Percentiles rank a stretch among this genome's conserved stretches.
Evolutionary conservation across 2,888 invertebrate genomes (phyloP).

Genomic region (Dasypolia templi): DNA sequence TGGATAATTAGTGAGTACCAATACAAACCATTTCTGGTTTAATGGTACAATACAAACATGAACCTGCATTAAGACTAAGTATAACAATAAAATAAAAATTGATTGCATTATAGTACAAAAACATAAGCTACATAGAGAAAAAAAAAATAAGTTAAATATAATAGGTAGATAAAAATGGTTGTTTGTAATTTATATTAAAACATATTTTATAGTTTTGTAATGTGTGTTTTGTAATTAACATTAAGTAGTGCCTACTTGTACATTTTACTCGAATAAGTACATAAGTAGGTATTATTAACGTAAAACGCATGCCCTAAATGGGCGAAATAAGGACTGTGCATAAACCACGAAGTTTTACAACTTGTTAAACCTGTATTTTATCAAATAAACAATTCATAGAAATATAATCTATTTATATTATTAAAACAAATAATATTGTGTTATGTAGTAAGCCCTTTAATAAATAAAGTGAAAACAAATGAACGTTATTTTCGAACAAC

Average conservation of each 20-base stretch:
- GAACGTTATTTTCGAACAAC: not conserved
- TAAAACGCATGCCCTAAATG: not conserved
- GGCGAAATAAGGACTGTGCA: not conserved
- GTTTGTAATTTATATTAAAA: not conserved
- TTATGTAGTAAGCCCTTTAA: not conserved
- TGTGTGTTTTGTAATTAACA: not conserved
- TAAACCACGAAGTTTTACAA: not conserved
- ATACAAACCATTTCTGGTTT: too few relatives aligned
- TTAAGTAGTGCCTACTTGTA: not conserved
- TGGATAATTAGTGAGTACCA: too few relatives aligned
- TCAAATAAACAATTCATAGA: not conserved
- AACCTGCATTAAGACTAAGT: too few relatives aligned
- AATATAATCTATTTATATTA: not conserved
- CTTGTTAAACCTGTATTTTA: not conserved
- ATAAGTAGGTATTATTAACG: not conserved
- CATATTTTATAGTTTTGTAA: not conserved
- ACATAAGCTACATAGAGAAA: too few relatives aligned
- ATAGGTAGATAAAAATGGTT: too few relatives aligned
- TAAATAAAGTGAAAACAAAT: not conserved
- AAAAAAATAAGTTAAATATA: not conserved
- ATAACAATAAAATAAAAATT: too few relatives aligned
- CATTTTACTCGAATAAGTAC: not conserved
- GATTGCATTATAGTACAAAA: too few relatives aligned
- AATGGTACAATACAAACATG: too few relatives aligned
- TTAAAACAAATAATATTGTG: not conserved